phyloP scores from a whole-genome alignment of 1,140 invertebrate genomes.

The Drosophila ogumai region DNA sequence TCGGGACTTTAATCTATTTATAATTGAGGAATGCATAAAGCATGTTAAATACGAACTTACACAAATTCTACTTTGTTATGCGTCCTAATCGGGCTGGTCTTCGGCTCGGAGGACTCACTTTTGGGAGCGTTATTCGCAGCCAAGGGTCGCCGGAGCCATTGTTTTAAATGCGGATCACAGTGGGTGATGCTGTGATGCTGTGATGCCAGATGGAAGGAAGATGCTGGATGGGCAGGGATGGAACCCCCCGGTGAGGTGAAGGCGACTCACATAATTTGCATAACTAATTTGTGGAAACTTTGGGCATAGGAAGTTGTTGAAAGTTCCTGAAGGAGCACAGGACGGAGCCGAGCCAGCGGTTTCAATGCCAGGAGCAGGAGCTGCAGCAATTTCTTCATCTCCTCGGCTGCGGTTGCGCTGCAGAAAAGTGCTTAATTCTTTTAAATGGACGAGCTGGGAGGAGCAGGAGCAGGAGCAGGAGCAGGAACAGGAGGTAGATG shows the following conservation, averaged over 20 bases:
- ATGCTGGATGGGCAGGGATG: constrained; percentile 16
- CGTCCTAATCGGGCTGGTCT: constrained; percentile 70
- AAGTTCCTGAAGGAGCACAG: constrained; percentile 70
- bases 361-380: constrained; percentile 45
- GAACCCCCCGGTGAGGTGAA: constrained; percentile 57
- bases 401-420: constrained; percentile 58
- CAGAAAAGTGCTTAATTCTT: constrained; percentile 82
- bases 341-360: constrained; percentile 17
- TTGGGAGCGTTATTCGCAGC: constrained; percentile 29
- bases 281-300: constrained; percentile 82
- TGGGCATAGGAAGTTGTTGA: constrained; percentile 82
- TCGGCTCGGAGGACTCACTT: constrained; percentile 48
- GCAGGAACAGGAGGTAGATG: constrained; percentile 1
- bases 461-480: neutral
- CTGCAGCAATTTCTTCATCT: constrained; percentile 69
- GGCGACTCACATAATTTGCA: constrained; percentile 82
- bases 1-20: constrained; percentile 82
- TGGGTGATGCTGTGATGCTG: constrained; percentile 22
- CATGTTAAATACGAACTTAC: constrained; percentile 83
- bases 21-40: constrained; percentile 83
- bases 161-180: constrained; percentile 76
- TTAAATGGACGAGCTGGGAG: constrained; percentile 62
- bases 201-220: constrained; percentile 14
- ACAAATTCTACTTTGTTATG: constrained; percentile 83
- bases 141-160: constrained; percentile 53